These are phyloP conservation scores for Cryptotis parvus DNA, from an alignment of 2,113 vertebrate species.

Conservation along the genomic window DNA sequence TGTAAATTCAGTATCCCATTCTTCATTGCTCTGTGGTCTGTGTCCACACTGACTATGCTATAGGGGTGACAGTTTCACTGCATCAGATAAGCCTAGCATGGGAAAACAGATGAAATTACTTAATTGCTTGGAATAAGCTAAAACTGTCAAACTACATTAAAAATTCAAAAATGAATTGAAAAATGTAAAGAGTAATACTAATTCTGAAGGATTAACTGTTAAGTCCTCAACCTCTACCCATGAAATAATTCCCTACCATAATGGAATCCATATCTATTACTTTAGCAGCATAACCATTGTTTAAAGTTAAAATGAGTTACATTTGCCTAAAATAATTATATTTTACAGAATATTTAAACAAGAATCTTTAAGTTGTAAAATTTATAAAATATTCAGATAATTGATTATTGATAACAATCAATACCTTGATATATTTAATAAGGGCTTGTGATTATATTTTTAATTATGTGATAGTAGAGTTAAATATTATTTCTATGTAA, in stretches of 20 bases:
- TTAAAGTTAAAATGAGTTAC: conserved; percentile 37
- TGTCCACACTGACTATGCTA: neutral
- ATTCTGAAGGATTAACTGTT: neutral
- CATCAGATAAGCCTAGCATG: neutral
- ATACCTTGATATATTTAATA: conserved; percentile 47
- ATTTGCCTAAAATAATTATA: conserved; percentile 15
- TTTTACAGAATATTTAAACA: conserved; percentile 36
- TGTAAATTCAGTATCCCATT: neutral
- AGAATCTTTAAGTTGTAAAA: neutral
- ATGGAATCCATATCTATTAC: neutral
- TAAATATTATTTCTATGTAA: conserved; percentile 40
- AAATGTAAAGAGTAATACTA: neutral
- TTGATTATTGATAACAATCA: too few relatives aligned
- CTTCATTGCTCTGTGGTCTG: neutral
- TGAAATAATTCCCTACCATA: conserved; percentile 4
- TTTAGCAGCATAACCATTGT: neutral
- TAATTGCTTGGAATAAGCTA: neutral
- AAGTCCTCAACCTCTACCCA: neutral
- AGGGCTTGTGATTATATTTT: conserved; percentile 27
- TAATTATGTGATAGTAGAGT: conserved; percentile 13
- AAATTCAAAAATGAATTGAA: neutral
- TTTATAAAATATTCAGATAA: conserved; percentile 24
- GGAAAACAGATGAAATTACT: too few relatives aligned
- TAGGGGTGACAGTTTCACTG: neutral
- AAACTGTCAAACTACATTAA: neutral